Conservation (phyloP, 1,140 invertebrate species). For the Anastrepha ludens region DNA sequence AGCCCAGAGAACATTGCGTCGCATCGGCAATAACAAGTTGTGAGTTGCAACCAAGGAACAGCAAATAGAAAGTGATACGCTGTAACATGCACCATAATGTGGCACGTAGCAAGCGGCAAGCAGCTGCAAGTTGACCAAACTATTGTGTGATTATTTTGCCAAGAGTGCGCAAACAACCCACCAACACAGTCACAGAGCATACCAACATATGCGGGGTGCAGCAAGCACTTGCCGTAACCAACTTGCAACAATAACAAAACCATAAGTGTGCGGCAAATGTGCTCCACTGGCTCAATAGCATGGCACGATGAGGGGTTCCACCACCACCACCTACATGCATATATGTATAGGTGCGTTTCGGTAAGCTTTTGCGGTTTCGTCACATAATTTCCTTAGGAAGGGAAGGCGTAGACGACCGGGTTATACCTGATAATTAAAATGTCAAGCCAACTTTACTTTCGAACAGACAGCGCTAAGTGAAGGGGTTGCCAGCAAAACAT, state of each 20-base stretch:
- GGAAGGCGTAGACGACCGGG: not conserved
- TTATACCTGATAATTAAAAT: slow-evolving; percentile 12
- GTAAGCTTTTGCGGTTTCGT: slow-evolving; percentile 19
- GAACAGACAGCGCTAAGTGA: not conserved
- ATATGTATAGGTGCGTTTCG: not conserved
- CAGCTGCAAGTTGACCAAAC: slow-evolving; percentile 35
- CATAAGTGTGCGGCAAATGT: not conserved
- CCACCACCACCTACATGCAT: not conserved
- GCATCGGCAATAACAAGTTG: not conserved
- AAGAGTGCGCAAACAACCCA: not conserved
- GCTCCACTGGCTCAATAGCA: not conserved
- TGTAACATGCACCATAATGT: not conserved
- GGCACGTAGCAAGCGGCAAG: not conserved
- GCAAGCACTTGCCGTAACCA: not conserved
- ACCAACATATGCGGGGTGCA: not conserved
- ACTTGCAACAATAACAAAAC: not conserved
- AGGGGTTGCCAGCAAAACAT: not conserved
- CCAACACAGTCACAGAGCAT: not conserved
- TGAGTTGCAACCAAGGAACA: not conserved
- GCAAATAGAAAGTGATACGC: slow-evolving; percentile 6
- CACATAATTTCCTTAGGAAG: not conserved
- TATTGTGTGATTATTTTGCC: slow-evolving; percentile 31
- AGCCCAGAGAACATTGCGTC: not conserved
- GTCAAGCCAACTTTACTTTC: not conserved
- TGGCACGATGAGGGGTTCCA: not conserved